These are phyloP conservation scores for Rhyacichthys aspro DNA, from an alignment of 2,797 vertebrate genomes.

Conservation along the genomic window DNA sequence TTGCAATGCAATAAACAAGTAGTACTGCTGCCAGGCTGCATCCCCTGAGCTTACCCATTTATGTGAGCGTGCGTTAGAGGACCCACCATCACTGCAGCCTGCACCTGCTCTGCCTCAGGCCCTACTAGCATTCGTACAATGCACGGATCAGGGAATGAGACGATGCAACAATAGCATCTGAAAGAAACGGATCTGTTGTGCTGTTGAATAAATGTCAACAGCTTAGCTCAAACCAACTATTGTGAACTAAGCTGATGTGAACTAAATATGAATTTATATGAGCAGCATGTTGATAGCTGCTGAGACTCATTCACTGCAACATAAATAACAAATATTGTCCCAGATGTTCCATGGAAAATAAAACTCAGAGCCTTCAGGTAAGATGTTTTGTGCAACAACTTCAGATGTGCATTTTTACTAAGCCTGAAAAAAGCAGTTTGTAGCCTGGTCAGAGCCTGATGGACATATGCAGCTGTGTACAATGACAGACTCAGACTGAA, in stretches of 20 bases:
- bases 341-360: slow-evolving; percentile 42
- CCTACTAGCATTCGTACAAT: slow-evolving; percentile 40
- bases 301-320: slow-evolving; percentile 32
- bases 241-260: slow-evolving; percentile 25
- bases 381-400: slow-evolving; percentile 25
- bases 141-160: slow-evolving; percentile 35
- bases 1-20: slow-evolving; percentile 46
- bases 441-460: slow-evolving; percentile 44
- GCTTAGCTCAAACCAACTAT: slow-evolving; percentile 44
- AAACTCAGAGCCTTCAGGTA: slow-evolving; percentile 34
- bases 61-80: slow-evolving; percentile 37
- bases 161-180: slow-evolving; percentile 30
- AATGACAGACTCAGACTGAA: slow-evolving; percentile 56
- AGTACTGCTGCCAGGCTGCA: slow-evolving; percentile 41
- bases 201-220: slow-evolving; percentile 63
- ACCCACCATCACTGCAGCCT: slow-evolving; percentile 61
- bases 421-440: slow-evolving; percentile 15
- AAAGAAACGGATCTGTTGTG: slow-evolving; percentile 41
- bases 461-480: slow-evolving; percentile 54
- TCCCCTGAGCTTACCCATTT: slow-evolving; percentile 47
- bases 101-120: slow-evolving; percentile 70
- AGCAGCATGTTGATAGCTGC: slow-evolving; percentile 31
- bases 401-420: slow-evolving; percentile 21
- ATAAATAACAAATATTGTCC: slow-evolving; percentile 55
- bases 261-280: slow-evolving; percentile 48